A percentile compares a stretch with the other conserved stretches of the same genome.
phyloP scores from a whole-genome alignment of 2,797 vertebrate species.

The Neostethus bicornis region DNA sequence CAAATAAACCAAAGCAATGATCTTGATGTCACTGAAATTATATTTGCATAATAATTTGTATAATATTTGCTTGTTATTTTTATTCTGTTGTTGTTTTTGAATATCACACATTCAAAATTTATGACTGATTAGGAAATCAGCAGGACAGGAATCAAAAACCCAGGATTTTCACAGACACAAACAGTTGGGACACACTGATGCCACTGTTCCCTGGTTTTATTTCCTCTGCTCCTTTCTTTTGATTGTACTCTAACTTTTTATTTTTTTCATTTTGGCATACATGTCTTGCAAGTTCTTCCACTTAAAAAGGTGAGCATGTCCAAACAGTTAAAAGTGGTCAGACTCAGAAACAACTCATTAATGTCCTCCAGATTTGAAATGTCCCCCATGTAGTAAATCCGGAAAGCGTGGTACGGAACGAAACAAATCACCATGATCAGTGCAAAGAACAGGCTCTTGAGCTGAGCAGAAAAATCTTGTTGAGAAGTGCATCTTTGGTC shows the following conservation, averaged over 20 bases:
- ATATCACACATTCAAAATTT: too few relatives aligned
- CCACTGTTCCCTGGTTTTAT: too few relatives aligned
- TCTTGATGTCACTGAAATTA: too few relatives aligned
- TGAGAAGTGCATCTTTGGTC: slow-evolving; percentile 69
- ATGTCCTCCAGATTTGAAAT: fast-evolving
- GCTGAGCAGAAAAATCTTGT: slow-evolving; percentile 89
- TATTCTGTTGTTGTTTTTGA: too few relatives aligned
- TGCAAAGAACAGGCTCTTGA: slow-evolving; percentile 88
- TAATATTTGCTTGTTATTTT: too few relatives aligned
- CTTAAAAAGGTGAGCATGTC: slow-evolving; percentile 88
- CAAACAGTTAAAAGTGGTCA: slow-evolving; percentile 88
- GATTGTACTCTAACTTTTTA: slow-evolving; percentile 16
- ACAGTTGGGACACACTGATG: too few relatives aligned
- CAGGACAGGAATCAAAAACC: too few relatives aligned
- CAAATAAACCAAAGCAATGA: too few relatives aligned
- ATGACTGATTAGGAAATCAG: too few relatives aligned
- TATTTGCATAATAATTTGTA: too few relatives aligned
- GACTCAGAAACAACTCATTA: slow-evolving; percentile 89
- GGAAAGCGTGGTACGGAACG: slow-evolving; percentile 88
- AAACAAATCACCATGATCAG: slow-evolving; percentile 87
- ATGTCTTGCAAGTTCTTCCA: slow-evolving; percentile 60
- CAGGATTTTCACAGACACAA: too few relatives aligned
- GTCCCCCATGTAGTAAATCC: slow-evolving; percentile 79
- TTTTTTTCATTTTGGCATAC: not conserved
- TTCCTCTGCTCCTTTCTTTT: too few relatives aligned